Base-by-base conservation (phyloP, 2,797 vertebrate species). In the Myotis findleyi region DNA sequence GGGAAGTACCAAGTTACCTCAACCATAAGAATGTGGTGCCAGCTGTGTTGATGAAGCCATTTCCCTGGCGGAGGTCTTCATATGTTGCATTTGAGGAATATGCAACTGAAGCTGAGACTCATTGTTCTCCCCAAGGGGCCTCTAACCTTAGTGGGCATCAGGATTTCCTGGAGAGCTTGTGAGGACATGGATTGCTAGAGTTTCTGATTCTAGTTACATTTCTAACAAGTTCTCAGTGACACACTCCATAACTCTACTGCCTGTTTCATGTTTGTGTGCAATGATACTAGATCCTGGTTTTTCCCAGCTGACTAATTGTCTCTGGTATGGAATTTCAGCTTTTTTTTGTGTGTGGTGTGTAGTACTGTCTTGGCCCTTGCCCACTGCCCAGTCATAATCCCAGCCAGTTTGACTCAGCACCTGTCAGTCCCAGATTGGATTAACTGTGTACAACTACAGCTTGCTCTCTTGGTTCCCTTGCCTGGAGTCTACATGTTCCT, bases 221-320 rank as follows among this genome's bases (percentile, higher is more conserved):
- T 84, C 38, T 95, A 33, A 59, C 21, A 68, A 8, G 7, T 72
- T 95, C 59, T 81, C 73, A 64, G 55, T 79, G 62, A 25, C 14
- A 77, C 53, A 84, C 57, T 62, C 30, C 9, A 0, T 59, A 68
- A 47, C 23, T 73, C 57, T 76, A 41, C 33, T 55, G 6, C 51
- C 62, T 62, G 33, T n/a, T 88, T 62, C 36, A 89, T 72, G 33
- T 94, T 66, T 87, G 36, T 91, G 55, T 89, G 47, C 57, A 20
- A 0, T 76, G 68, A 79, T 87, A n/a, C 16, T 92, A 23, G 62
- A 71, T 81, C 53, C 80, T 77, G 53, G 10, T 62, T 93, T 92
- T 93, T 64, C 44, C 36, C 83, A 80, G 76, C 21, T 95, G 66
- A 89, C 25, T 49, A 89, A 38, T n/a, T 87, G 89, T 93, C 66